Base-by-base conservation (phyloP, 2,888 invertebrate species). In the Asteroscopus sphinx region DNA sequence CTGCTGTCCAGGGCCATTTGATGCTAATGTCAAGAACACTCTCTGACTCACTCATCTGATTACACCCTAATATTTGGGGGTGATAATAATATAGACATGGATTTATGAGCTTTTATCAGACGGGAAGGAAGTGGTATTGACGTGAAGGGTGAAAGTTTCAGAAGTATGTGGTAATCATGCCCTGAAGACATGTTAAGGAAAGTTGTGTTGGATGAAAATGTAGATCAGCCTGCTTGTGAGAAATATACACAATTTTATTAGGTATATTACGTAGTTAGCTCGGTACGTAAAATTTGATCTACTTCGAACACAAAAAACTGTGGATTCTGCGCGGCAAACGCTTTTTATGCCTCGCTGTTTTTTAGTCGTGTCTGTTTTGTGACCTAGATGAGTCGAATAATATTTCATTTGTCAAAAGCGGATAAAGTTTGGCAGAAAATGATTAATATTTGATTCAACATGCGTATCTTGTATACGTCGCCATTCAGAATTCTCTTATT, bases 21-120 rank as follows among this genome's bases (percentile, higher is more conserved):
- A 59, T 63, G 73, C 65, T 76, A 69, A 78, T 81, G 81, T 83
- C 81, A 83, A 79, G 76, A 76, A 46, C 79, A 73, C 59, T 61
- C 55, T 44, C 57, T 44, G 47, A 60, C 48, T 51, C 55, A n/a
- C 40, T 46, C 54, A 30, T 56, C 48, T 48, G 46, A 63, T 55
- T 48, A 42, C 45, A 28, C 36, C 40, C 52, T 39, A 26, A 25
- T 46, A 32, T 33, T 32, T 39, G 15, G 36, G 9, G 37, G 15
- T 41, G 13, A 36, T 51, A 11, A 46, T 47, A n/a, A 42, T 39
- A 16, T 32, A 8, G 7, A 7, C 35, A 32, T 11, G 26, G 16
- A 36, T 39, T 6, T 32, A 41, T 25, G 26, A 15, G 11, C 8
- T 9, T 11, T 35, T 49, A 7, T 28, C 25, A 36, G 8, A 37